Evolutionary conservation across 2,113 vertebrate species (phyloP).

Genomic region (Apistogramma diplotaenia): DNA sequence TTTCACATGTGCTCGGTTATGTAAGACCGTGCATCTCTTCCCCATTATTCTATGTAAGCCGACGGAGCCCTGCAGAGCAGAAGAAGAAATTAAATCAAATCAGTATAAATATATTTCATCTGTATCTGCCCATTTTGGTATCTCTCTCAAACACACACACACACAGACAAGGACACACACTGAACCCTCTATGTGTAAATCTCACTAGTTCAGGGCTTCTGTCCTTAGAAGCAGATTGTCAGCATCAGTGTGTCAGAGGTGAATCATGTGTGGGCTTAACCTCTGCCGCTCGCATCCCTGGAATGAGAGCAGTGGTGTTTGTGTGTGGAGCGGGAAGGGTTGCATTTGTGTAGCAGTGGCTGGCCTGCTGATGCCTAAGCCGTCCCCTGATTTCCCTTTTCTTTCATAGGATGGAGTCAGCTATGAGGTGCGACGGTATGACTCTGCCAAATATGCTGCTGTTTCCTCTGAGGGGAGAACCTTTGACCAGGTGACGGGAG

Average conservation of each 20-base stretch:
- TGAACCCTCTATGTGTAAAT: neutral
- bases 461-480: conserved; percentile 82
- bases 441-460: conserved; percentile 78
- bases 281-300: neutral
- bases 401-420: conserved; percentile 79
- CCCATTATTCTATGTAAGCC: conserved; percentile 64
- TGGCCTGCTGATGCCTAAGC: neutral
- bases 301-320: neutral
- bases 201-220: neutral
- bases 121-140: conserved; percentile 2
- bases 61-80: conserved; percentile 56
- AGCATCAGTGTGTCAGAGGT: conserved; percentile 55
- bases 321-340: neutral
- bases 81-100: conserved; percentile 57
- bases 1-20: conserved; percentile 30
- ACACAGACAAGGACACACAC: neutral
- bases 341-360: neutral
- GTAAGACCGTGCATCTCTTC: conserved; percentile 46
- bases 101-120: conserved; percentile 43
- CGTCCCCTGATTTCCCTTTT: neutral
- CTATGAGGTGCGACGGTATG: conserved; percentile 85
- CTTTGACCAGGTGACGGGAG: conserved; percentile 86
- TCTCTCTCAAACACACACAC: neutral
- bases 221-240: conserved; percentile 31
- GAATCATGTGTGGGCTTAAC: conserved; percentile 46